Evolutionary conservation across 2,113 vertebrate species (phyloP).

Genomic region (Ceyx cyanopectus): DNA sequence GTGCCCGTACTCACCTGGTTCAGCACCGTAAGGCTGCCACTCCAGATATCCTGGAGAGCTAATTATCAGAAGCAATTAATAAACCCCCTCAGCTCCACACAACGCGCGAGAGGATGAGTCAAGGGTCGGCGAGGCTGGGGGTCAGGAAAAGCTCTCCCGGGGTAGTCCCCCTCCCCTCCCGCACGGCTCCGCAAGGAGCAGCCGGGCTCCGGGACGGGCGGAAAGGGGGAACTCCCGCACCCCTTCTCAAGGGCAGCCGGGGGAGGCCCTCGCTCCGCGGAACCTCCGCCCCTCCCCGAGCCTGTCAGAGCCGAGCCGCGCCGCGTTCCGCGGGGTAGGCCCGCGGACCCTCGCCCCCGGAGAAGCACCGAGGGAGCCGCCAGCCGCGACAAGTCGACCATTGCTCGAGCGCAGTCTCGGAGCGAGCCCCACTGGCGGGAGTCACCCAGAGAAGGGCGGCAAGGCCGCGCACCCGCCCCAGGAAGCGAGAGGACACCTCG

Average conservation of each 20-base stretch:
- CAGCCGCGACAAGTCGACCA: not conserved
- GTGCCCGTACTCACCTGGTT: not conserved
- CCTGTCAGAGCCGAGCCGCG: not conserved
- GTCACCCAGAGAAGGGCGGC: rapidly evolving
- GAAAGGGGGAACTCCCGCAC: too few species aligned
- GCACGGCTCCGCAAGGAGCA: not conserved
- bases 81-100: not conserved
- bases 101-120: rapidly evolving
- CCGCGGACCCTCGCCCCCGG: not conserved
- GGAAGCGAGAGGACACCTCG: rapidly evolving
- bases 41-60: too few species aligned
- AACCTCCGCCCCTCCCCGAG: too few species aligned
- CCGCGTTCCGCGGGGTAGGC: not conserved
- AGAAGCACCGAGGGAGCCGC: not conserved
- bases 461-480: rapidly evolving
- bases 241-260: not conserved
- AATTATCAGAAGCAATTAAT: not conserved
- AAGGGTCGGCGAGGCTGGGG: not conserved
- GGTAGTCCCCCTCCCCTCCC: not conserved
- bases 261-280: not conserved
- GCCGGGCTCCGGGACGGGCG: not conserved
- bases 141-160: not conserved
- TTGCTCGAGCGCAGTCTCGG: not conserved
- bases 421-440: not conserved
- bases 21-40: not conserved